Conservation (phyloP, 37 sponge, comb jelly and placozoan genomes). For the Bolinopsis microptera region DNA sequence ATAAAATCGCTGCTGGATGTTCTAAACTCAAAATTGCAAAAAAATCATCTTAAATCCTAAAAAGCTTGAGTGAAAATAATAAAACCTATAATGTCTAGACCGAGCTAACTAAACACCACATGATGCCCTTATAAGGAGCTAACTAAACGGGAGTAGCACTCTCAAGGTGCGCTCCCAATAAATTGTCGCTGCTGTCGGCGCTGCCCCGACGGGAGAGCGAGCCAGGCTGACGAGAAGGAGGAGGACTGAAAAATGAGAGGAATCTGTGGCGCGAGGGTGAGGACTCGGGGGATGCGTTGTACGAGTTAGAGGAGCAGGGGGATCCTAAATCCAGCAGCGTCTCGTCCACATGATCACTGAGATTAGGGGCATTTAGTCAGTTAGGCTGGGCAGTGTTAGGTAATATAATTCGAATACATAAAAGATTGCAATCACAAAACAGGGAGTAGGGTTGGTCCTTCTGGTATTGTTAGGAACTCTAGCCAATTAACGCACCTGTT, state of each 20-base stretch:
- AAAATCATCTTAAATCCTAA: no score
- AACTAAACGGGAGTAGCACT: not conserved
- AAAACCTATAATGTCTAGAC: no score
- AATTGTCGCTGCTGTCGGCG: slow-evolving; percentile 27
- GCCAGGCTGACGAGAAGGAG: not conserved
- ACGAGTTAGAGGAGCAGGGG: slow-evolving; percentile 20
- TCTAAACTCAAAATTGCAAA: no score
- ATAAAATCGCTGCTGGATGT: no score
- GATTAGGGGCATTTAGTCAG: not conserved
- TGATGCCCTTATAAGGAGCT: no score
- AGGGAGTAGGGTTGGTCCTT: not conserved
- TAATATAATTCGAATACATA: not conserved
- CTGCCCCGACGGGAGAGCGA: not conserved
- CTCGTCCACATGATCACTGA: slow-evolving; percentile 31
- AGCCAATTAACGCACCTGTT: not conserved
- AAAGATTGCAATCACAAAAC: not conserved
- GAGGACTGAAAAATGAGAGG: not conserved
- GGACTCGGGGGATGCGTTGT: not conserved
- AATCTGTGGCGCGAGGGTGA: not conserved
- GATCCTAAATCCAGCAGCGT: not conserved
- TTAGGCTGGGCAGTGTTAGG: not conserved
- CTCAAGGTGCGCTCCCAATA: not conserved
- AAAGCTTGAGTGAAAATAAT: no score
- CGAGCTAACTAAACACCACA: no score
- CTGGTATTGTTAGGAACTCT: no score